Evolutionary conservation across 2,888 invertebrate genomes (phyloP), one percentile per base, ranked within the genome.

Genomic region (Oeneis ivallda): DNA sequence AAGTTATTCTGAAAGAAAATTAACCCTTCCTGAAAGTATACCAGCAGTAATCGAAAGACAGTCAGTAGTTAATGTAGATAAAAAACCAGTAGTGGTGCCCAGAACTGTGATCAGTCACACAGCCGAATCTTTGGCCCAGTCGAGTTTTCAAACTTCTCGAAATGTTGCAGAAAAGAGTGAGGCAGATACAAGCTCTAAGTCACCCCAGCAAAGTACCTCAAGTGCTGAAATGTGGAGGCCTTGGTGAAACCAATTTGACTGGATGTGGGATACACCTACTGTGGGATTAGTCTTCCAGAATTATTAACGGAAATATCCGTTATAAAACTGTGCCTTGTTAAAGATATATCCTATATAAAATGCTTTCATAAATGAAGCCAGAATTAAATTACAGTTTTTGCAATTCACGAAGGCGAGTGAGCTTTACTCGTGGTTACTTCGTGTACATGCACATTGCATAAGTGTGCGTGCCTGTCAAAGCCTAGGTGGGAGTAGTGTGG

Each of bases 71-170:
- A 53, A 53, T 17, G 39, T 71, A 2, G 70, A 77, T 4, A 74
- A 66, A 54, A 73, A 72, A 49, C 66, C 61, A 26, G 5, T 34
- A 43, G 67, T 71, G 1, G 70, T 75, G 1, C 79, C 81, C 15
- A 78, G 83, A 68, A 81, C 87, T 69, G 92, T 92, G 57, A 91
- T 92, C 71, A 92, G 89, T 65, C 92, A 92, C 65, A 91, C 92
- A 1, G 90, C 90, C 1, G 86, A 79, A 62, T 87, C 90, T 1
- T 75, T 91, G 37, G 87, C 87, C 0, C 85, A 85, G 67, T 83
- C 82, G 0, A 80, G 72, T 66, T 70, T 72, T 67, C 47, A 75
- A 67, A 62, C 64, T 52, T 45, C 60, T 26, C 49, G 17, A 8
- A 67, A 65, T 19, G 54, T 52, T 19, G 69, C 56, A 39, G 67